These are phyloP conservation scores for Planiliza haematocheilus DNA, from an alignment of 2,113 vertebrate species.

Conservation along the genomic window DNA sequence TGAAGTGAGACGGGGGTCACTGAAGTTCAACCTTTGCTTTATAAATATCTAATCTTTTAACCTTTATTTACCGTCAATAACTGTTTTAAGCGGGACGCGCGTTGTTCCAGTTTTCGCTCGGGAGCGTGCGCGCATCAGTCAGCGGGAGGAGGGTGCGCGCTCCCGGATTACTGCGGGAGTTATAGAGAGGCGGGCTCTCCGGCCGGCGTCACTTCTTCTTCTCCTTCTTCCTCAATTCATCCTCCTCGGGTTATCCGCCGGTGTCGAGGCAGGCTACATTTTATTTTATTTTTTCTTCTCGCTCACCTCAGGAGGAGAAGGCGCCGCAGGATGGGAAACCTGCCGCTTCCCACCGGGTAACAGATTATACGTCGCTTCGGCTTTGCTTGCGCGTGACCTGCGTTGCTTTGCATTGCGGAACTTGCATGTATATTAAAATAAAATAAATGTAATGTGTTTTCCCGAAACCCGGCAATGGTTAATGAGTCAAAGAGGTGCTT, in stretches of 20 bases:
- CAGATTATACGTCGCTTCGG: not conserved
- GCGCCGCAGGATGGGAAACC: slow-evolving; percentile 56
- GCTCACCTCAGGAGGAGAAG: not conserved
- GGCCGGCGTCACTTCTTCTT: not conserved
- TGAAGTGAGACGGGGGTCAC: not conserved
- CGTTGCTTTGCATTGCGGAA: not conserved
- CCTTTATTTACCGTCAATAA: too few relatives aligned
- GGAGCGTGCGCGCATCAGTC: slow-evolving; percentile 11
- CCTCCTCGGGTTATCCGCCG: not conserved
- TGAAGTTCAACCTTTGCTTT: not conserved
- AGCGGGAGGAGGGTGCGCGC: not conserved
- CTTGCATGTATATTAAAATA: not conserved
- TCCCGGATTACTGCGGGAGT: not conserved
- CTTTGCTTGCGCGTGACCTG: not conserved
- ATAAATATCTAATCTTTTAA: slow-evolving; percentile 17
- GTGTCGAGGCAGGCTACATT: too few relatives aligned
- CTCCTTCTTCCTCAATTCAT: not conserved
- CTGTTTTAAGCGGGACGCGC: not conserved
- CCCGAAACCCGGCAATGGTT: not conserved
- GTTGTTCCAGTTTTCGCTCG: not conserved
- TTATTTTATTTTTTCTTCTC: too few relatives aligned
- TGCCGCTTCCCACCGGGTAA: slow-evolving; percentile 55
- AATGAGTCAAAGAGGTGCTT: too few relatives aligned
- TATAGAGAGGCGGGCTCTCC: not conserved
- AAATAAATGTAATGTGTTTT: not conserved